Evolutionary conservation across 1,140 invertebrate genomes (phyloP).

Genomic region (Drosophila parabipectinata): DNA sequence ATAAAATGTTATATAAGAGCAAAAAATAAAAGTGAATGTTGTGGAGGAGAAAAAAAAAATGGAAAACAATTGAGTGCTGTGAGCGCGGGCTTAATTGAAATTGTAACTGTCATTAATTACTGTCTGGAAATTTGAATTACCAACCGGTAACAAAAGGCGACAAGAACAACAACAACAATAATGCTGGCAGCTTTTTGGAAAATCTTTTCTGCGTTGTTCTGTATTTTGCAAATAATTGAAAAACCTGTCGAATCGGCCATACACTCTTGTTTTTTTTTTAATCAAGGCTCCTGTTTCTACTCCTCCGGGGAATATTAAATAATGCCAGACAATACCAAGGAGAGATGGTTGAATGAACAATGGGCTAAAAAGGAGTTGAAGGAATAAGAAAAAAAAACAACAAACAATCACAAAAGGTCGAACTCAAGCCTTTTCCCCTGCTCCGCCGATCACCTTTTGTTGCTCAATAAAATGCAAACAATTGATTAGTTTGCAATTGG

Average conservation of each 20-base stretch:
- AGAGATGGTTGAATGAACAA: slow-evolving; percentile 58
- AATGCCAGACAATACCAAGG: slow-evolving; percentile 63
- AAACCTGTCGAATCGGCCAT: slow-evolving; percentile 78
- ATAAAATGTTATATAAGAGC: slow-evolving; percentile 11
- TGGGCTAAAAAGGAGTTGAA: slow-evolving; percentile 43
- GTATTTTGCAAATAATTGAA: slow-evolving; percentile 69
- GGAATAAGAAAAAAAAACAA: slow-evolving; percentile 3
- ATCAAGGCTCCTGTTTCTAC: slow-evolving; percentile 50
- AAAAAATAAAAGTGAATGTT: slow-evolving; percentile 51
- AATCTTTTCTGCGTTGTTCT: slow-evolving; percentile 28
- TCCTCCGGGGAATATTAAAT: slow-evolving; percentile 79
- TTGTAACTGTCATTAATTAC: slow-evolving; percentile 84
- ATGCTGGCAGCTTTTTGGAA: slow-evolving; percentile 29
- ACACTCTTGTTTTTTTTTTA: slow-evolving; percentile 48
- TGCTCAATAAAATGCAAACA: slow-evolving; percentile 80
- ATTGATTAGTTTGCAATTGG: slow-evolving; percentile 82
- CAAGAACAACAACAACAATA: slow-evolving; percentile 29
- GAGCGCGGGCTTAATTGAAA: slow-evolving; percentile 74
- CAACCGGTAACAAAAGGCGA: slow-evolving; percentile 46
- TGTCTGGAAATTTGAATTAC: slow-evolving; percentile 83
- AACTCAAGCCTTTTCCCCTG: slow-evolving; percentile 68
- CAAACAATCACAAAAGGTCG: slow-evolving; percentile 71
- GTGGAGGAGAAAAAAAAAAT: slow-evolving; percentile 11
- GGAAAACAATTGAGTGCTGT: slow-evolving; percentile 62
- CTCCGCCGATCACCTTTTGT: slow-evolving; percentile 51